Evolutionary conservation across 2,888 invertebrate genomes (phyloP).

Genomic region (Rotaria macrura): DNA sequence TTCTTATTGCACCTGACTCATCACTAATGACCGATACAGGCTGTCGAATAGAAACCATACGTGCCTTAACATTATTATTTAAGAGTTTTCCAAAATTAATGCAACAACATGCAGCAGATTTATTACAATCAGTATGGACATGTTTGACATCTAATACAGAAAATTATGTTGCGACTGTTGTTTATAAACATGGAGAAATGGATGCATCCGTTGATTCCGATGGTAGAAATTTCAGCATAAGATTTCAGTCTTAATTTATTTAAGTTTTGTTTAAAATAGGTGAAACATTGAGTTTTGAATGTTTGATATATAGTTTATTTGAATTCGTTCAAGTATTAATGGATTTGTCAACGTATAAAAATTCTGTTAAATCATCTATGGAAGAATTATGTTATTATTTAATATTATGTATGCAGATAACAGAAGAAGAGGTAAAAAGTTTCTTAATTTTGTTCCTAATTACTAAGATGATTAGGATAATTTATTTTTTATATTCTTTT

Average conservation of each 20-base stretch:
- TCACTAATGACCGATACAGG: neutral
- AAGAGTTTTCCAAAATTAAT: slow-evolving; percentile 59
- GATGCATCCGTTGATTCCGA: slow-evolving; percentile 59
- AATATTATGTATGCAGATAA: slow-evolving; percentile 62
- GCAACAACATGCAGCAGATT: slow-evolving; percentile 56
- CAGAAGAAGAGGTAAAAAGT: slow-evolving; percentile 57
- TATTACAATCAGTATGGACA: slow-evolving; percentile 61
- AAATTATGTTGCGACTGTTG: slow-evolving; percentile 57
- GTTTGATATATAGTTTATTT: slow-evolving; percentile 59
- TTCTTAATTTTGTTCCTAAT: neutral
- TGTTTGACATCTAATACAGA: slow-evolving; percentile 61
- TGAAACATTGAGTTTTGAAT: slow-evolving; percentile 56
- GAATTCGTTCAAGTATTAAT: slow-evolving; percentile 60
- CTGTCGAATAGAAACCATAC: slow-evolving; percentile 15
- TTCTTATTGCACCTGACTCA: slow-evolving; percentile 9
- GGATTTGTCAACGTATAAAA: slow-evolving; percentile 55
- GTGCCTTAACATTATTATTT: slow-evolving; percentile 57
- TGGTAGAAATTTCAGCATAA: slow-evolving; percentile 47
- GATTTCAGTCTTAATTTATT: slow-evolving; percentile 52
- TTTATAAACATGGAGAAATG: slow-evolving; percentile 56
- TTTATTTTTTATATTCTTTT: neutral
- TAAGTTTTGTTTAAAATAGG: too few relatives aligned
- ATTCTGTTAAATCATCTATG: slow-evolving; percentile 56
- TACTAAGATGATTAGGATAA: neutral
- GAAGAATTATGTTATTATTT: slow-evolving; percentile 60